Evolutionary conservation across 2,113 vertebrate genomes (phyloP).

Genomic region (Cynocephalus volans): DNA sequence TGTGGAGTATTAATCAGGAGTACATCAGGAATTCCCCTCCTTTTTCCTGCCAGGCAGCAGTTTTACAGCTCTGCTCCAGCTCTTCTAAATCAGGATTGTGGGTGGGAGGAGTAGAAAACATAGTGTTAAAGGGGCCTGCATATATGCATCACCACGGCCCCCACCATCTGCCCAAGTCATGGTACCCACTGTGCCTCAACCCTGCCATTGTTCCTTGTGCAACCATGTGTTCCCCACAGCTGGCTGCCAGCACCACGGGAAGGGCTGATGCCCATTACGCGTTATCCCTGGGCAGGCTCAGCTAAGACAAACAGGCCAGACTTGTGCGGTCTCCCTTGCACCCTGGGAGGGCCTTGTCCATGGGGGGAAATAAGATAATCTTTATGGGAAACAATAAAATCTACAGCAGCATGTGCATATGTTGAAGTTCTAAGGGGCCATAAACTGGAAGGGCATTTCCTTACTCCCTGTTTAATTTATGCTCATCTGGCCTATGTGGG

Average conservation of each 20-base stretch:
- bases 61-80: background rate
- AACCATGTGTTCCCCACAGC: background rate
- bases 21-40: background rate
- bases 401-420: background rate
- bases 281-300: background rate
- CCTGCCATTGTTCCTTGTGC: background rate
- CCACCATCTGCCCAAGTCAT: background rate
- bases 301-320: conserved; percentile 73
- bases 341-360: conserved; percentile 45
- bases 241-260: background rate
- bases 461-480: background rate
- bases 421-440: conserved; percentile 46
- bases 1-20: background rate
- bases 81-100: background rate
- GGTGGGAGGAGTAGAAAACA: background rate
- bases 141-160: background rate
- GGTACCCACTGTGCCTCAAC: accelerated
- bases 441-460: conserved; percentile 49
- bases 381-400: conserved; percentile 72
- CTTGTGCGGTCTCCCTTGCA: conserved; percentile 70
- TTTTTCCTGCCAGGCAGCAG: background rate
- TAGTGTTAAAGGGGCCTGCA: background rate
- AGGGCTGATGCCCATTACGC: background rate
- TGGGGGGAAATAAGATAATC: conserved; percentile 62
- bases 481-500: background rate